A percentile compares a stretch with the other conserved stretches of the same genome.
Evolutionary conservation across 2,113 vertebrate genomes (phyloP).

Genomic region (Trochalopteron elliotii): DNA sequence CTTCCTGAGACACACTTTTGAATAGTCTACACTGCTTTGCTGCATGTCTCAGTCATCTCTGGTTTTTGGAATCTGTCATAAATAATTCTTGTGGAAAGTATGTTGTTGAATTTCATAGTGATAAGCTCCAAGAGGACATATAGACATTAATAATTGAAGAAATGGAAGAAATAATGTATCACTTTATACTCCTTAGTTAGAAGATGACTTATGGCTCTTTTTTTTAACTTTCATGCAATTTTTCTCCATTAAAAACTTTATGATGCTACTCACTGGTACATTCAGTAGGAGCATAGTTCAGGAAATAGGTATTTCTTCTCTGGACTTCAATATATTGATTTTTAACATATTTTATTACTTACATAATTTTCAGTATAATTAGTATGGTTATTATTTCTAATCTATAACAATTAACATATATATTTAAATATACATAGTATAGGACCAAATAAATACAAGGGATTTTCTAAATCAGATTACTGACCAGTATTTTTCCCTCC

Average conservation of each 20-base stretch:
- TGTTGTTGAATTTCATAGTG: not conserved
- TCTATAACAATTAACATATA: not conserved
- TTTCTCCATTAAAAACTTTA: not conserved
- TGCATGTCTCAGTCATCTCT: not conserved
- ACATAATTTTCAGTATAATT: not conserved
- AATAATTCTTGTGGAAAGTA: conserved; percentile 40
- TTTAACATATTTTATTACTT: not conserved
- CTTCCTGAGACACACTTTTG: not conserved
- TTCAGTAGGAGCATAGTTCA: not conserved
- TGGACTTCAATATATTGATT: not conserved
- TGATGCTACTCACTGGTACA: not conserved
- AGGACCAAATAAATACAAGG: not conserved
- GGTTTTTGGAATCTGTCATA: not conserved
- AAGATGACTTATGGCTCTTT: not conserved
- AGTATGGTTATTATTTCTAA: not conserved
- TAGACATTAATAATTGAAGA: conserved; percentile 37
- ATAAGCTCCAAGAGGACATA: not conserved
- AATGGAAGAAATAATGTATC: conserved; percentile 13
- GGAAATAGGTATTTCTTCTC: not conserved
- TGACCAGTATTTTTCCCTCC: not conserved
- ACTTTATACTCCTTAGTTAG: not conserved
- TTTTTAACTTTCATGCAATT: not conserved
- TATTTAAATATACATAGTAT: not conserved
- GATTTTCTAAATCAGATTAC: not conserved
- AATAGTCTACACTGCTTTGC: not conserved